These are phyloP conservation scores for Lepus americanus DNA, from an alignment of 2,113 vertebrate genomes.

Conservation along the genomic window DNA sequence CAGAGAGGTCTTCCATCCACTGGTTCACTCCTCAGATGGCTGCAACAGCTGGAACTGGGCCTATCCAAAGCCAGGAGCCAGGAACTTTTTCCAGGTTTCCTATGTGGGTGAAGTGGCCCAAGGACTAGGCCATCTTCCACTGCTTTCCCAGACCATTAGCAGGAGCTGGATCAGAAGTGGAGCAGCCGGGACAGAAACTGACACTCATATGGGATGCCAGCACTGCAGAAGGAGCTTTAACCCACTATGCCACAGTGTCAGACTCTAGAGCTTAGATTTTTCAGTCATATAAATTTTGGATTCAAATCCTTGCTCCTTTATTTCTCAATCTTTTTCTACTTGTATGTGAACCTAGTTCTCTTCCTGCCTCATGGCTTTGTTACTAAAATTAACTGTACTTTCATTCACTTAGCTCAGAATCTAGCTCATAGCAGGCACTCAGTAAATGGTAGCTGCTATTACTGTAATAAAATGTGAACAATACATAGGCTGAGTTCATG, in stretches of 20 bases:
- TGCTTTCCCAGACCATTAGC: too few species aligned
- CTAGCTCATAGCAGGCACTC: constrained; percentile 39
- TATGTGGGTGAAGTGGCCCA: too few species aligned
- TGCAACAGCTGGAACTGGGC: too few species aligned
- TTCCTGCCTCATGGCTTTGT: constrained; percentile 35
- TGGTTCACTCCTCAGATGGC: too few species aligned
- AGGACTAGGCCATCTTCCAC: too few species aligned
- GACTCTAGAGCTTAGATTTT: not conserved
- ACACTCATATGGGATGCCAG: too few species aligned
- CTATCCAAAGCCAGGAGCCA: too few species aligned
- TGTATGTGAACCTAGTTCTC: constrained; percentile 28
- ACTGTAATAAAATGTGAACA: constrained; percentile 62
- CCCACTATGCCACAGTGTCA: not conserved
- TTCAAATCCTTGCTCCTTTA: constrained; percentile 41
- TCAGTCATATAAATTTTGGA: not conserved
- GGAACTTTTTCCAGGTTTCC: too few species aligned
- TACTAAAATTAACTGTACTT: constrained; percentile 66
- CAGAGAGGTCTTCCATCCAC: too few species aligned
- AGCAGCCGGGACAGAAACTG: too few species aligned
- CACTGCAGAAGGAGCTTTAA: too few species aligned
- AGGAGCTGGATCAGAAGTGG: too few species aligned
- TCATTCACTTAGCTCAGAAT: constrained; percentile 29
- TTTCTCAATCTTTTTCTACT: constrained; percentile 53
- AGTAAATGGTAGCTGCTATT: constrained; percentile 44
- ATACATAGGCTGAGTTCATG: constrained; percentile 57